A percentile compares a stretch with the other conserved stretches of the same genome.
phyloP scores from a whole-genome alignment of 2,797 vertebrate species.

The Peromyscus nudipes region DNA sequence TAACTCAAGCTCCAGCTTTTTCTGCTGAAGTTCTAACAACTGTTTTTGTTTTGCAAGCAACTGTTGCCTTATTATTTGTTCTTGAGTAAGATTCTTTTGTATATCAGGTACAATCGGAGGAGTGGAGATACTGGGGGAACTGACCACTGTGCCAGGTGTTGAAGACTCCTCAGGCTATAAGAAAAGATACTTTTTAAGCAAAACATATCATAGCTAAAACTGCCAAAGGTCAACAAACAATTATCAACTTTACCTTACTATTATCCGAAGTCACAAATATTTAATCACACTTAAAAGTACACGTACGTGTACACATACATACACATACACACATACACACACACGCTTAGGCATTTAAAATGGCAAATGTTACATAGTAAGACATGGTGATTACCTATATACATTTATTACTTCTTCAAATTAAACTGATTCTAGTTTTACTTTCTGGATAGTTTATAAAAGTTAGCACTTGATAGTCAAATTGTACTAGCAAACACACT shows the following conservation, averaged over 20 bases:
- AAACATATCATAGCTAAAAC: conserved; percentile 48
- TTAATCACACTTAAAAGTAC: conserved; percentile 41
- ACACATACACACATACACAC: background rate
- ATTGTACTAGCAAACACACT: conserved; percentile 48
- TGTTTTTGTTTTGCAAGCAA: conserved; percentile 99
- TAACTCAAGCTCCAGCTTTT: conserved; percentile 98
- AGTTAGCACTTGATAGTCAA: conserved; percentile 58
- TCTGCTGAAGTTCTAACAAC: conserved; percentile 99
- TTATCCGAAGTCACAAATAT: conserved; percentile 26
- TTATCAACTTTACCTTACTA: conserved; percentile 29
- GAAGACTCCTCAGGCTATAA: conserved; percentile 91
- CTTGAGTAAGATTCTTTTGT: conserved; percentile 93
- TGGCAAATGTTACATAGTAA: background rate
- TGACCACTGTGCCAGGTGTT: conserved; percentile 88
- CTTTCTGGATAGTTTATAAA: conserved; percentile 15
- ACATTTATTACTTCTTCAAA: background rate
- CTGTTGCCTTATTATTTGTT: conserved; percentile 97
- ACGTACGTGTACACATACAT: too few relatives aligned
- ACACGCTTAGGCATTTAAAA: conserved; percentile 62
- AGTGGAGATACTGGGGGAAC: conserved; percentile 90
- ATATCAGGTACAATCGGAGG: conserved; percentile 90
- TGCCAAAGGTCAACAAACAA: conserved; percentile 51
- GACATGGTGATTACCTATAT: background rate
- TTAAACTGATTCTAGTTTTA: conserved; percentile 46
- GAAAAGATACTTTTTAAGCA: conserved; percentile 81